Evolutionary conservation across 2,888 invertebrate genomes (phyloP).

Genomic region (Melangyna quadrimaculata): DNA sequence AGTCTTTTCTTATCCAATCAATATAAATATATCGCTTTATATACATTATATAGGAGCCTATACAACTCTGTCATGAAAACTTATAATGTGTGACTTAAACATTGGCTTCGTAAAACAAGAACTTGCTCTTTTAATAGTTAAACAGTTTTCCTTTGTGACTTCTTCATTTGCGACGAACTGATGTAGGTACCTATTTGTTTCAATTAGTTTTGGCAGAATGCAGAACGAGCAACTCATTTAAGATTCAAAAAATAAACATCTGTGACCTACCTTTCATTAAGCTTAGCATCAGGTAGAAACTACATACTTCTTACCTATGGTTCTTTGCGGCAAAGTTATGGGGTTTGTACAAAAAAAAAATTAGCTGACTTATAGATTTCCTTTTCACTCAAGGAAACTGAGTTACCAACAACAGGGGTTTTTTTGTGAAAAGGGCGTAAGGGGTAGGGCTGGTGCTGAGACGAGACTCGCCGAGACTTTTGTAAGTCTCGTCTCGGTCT

Average conservation of each 20-base stretch:
- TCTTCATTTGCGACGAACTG: not conserved
- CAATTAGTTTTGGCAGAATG: not conserved
- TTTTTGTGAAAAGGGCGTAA: too few relatives aligned
- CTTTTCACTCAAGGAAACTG: too few relatives aligned
- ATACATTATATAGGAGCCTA: not conserved
- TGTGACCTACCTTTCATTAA: not conserved
- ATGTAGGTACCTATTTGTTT: conserved; percentile 11
- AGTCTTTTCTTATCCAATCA: not conserved
- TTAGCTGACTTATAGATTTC: too few relatives aligned
- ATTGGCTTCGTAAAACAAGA: not conserved
- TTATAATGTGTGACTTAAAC: conserved; percentile 9
- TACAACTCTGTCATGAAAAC: not conserved
- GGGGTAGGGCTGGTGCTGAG: too few relatives aligned
- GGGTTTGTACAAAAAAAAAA: not conserved
- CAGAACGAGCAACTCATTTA: not conserved
- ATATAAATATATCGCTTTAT: not conserved
- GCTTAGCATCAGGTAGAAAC: not conserved
- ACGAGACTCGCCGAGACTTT: too few relatives aligned
- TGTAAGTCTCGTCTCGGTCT: too few relatives aligned
- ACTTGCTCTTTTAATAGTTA: conserved; percentile 5
- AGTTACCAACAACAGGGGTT: too few relatives aligned
- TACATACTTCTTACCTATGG: not conserved
- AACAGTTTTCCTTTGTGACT: conserved; percentile 2
- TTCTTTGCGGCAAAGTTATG: not conserved
- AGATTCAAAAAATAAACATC: not conserved